Conservation (phyloP, 1,140 invertebrate genomes). For the Musca vetustissima region DNA sequence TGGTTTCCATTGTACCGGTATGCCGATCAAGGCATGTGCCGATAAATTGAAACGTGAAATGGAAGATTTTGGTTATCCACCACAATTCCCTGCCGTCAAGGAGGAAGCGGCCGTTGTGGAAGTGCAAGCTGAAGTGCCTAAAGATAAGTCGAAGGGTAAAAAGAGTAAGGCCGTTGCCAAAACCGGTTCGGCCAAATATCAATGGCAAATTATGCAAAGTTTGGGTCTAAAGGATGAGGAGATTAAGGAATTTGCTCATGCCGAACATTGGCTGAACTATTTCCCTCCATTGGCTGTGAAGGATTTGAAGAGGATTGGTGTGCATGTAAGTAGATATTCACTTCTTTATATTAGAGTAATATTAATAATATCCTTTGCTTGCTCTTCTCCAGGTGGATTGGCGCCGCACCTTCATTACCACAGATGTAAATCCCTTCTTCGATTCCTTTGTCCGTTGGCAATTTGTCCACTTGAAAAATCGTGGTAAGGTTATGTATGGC, state of each 20-base stretch:
- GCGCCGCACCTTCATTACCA: conserved; percentile 96
- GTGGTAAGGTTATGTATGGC: conserved; percentile 92
- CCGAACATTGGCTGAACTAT: conserved; percentile 90
- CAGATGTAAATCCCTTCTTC: conserved; percentile 96
- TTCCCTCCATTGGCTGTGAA: conserved; percentile 89
- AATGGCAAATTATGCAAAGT: conserved; percentile 99
- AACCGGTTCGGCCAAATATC: conserved; percentile 84
- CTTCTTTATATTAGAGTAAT: background rate
- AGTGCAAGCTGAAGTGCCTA: conserved; percentile 67
- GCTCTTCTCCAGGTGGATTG: conserved; percentile 81
- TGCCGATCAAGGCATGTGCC: conserved; percentile 96
- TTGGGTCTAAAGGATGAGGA: conserved; percentile 88
- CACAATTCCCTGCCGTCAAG: conserved; percentile 77
- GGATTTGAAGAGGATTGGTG: conserved; percentile 86
- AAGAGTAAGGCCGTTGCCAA: conserved; percentile 99
- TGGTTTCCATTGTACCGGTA: conserved; percentile 98
- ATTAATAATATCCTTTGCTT: conserved; percentile 21
- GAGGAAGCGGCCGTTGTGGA: conserved; percentile 58
- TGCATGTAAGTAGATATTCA: conserved; percentile 70
- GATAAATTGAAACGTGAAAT: conserved; percentile 97
- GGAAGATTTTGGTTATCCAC: conserved; percentile 89
- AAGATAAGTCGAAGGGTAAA: conserved; percentile 97
- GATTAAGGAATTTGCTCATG: conserved; percentile 91
- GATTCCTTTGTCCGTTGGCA: conserved; percentile 99
- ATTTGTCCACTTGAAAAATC: conserved; percentile 84